Evolutionary conservation across 2,113 vertebrate species (phyloP).

Genomic region (Laticauda colubrina): DNA sequence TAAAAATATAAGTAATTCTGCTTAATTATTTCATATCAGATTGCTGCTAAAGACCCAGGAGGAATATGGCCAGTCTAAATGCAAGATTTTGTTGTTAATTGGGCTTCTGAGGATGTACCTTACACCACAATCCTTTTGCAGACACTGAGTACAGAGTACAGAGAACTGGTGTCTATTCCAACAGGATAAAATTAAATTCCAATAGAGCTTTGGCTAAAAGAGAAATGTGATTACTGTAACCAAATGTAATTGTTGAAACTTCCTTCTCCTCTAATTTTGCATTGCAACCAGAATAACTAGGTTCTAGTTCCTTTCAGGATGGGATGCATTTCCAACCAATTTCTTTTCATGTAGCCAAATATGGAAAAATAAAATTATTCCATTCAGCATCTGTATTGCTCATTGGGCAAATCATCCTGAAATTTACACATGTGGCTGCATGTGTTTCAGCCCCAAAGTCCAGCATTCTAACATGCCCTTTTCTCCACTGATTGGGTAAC

Average conservation of each 20-base stretch:
- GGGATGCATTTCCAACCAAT: not conserved
- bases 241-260: not conserved
- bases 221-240: not conserved
- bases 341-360: not conserved
- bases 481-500: not conserved
- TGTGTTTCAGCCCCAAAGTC: not conserved
- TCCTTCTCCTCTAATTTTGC: not conserved
- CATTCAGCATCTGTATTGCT: accelerated
- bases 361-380: accelerated
- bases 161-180: not conserved
- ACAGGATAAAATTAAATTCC: not conserved
- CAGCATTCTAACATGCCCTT: accelerated
- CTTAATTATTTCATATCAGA: not conserved
- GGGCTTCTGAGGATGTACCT: not conserved
- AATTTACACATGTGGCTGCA: not conserved
- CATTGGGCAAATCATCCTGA: not conserved
- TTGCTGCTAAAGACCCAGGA: not conserved
- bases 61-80: not conserved
- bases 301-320: not conserved
- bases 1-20: not conserved
- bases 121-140: not conserved
- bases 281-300: not conserved
- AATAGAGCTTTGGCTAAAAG: not conserved
- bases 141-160: not conserved
- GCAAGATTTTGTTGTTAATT: not conserved